A percentile compares a stretch with the other conserved stretches of the same genome.
Evolutionary conservation across 1,140 invertebrate genomes (phyloP).

Genomic region (Drosophila equinoxialis): DNA sequence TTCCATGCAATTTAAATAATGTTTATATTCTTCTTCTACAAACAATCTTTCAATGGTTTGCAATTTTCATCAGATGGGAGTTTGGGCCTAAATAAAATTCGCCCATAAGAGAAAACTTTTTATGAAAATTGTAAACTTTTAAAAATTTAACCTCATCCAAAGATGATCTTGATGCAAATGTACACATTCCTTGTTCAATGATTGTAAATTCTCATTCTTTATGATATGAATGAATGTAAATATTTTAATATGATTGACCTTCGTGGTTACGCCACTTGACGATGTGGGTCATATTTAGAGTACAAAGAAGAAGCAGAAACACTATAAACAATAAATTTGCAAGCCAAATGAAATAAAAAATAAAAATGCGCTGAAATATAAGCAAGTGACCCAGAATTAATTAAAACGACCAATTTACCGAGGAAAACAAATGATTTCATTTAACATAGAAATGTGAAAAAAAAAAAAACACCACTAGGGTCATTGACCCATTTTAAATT

Average conservation of each 20-base stretch:
- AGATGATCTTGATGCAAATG: not conserved
- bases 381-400: conserved; percentile 52
- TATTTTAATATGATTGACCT: conserved; percentile 73
- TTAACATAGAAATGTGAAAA: conserved; percentile 34
- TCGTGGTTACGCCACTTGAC: conserved; percentile 63
- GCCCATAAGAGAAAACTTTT: too few species aligned
- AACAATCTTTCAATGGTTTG: not conserved
- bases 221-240: conserved; percentile 17
- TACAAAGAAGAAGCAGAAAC: not conserved
- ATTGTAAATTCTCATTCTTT: conserved; percentile 3
- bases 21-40: conserved; percentile 9
- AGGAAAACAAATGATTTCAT: conserved; percentile 34
- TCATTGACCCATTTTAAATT: conserved; percentile 22
- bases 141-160: not conserved
- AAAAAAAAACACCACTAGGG: not conserved
- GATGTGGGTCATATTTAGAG: conserved; percentile 56
- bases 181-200: not conserved
- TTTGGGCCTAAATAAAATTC: too few species aligned
- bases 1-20: conserved; percentile 25
- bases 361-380: conserved; percentile 41
- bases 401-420: conserved; percentile 36
- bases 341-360: conserved; percentile 41
- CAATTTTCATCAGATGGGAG: too few species aligned
- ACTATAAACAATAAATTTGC: conserved; percentile 46
- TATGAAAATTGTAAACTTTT: too few species aligned